Conservation (phyloP, 2,113 vertebrate species). For the Pachycephala philippinensis region DNA sequence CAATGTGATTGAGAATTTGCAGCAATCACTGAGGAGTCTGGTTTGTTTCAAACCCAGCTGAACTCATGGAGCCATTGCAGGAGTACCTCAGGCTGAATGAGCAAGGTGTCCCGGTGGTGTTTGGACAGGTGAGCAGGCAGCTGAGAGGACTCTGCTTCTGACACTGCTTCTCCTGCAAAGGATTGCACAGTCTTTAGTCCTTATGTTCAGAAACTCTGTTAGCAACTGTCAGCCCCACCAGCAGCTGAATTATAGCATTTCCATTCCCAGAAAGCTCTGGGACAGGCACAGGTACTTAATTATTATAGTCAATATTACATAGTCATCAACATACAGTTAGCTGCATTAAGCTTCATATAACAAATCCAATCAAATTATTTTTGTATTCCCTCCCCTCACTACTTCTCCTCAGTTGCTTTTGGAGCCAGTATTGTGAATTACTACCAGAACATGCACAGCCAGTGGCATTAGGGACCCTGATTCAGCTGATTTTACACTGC, state of each 20-base stretch:
- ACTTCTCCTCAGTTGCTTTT: background rate
- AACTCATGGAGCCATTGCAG: background rate
- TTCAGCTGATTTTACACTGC: background rate
- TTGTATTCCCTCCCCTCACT: too few relatives aligned
- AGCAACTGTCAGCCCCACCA: background rate
- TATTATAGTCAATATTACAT: too few relatives aligned
- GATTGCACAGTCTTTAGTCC: background rate
- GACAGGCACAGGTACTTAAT: background rate
- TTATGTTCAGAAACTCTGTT: background rate
- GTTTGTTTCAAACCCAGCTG: background rate
- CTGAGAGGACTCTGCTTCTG: conserved; percentile 40
- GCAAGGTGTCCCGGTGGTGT: conserved; percentile 67
- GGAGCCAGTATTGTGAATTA: background rate
- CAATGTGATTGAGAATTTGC: background rate
- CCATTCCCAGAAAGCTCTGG: background rate
- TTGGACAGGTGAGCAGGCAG: conserved; percentile 73
- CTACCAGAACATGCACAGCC: background rate
- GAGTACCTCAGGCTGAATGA: conserved; percentile 78
- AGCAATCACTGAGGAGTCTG: background rate
- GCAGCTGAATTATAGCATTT: background rate
- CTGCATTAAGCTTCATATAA: background rate
- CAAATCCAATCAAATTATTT: background rate
- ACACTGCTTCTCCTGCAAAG: conserved; percentile 63
- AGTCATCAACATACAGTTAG: background rate
- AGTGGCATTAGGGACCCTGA: background rate